Conservation (phyloP, 2,113 vertebrate genomes). For the Oryzias javanicus region DNA sequence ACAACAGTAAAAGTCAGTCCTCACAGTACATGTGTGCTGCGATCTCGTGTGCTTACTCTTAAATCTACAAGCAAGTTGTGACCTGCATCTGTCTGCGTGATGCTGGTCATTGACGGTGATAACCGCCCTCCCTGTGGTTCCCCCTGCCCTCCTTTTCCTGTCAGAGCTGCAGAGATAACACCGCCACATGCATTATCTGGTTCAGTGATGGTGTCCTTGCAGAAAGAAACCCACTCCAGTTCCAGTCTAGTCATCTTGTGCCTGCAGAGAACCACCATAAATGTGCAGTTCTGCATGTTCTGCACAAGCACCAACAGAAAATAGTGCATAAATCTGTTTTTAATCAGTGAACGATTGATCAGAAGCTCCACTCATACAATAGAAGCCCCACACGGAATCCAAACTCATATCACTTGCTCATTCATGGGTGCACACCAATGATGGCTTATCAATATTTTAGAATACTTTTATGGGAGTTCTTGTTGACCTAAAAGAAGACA, state of each 20-base stretch:
- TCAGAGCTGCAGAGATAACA: constrained; percentile 47
- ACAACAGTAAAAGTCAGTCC: background rate
- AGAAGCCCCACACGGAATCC: too few relatives aligned
- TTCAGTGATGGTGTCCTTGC: too few relatives aligned
- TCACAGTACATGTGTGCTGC: constrained; percentile 5
- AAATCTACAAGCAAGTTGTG: constrained; percentile 6
- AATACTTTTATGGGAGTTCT: too few relatives aligned
- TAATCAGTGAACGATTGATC: constrained; percentile 38
- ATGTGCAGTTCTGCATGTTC: background rate
- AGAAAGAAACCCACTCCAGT: too few relatives aligned
- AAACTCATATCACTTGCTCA: too few relatives aligned
- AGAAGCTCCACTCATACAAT: constrained; percentile 7
- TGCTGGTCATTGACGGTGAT: constrained; percentile 52
- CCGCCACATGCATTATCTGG: constrained; percentile 12
- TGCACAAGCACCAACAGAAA: background rate
- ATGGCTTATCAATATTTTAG: too few relatives aligned
- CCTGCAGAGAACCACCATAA: background rate
- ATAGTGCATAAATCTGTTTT: constrained; percentile 28
- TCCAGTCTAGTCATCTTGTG: background rate
- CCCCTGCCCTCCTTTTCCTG: constrained; percentile 33
- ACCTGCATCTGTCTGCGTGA: constrained; percentile 23
- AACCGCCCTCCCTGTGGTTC: constrained; percentile 23
- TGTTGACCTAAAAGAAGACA: too few relatives aligned
- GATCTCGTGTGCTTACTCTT: constrained; percentile 4
- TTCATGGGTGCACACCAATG: too few relatives aligned